A percentile compares a stretch with the other conserved stretches of the same genome.
Evolutionary conservation across 1,140 invertebrate species (phyloP).

Genomic region (Calliphora vicina): DNA sequence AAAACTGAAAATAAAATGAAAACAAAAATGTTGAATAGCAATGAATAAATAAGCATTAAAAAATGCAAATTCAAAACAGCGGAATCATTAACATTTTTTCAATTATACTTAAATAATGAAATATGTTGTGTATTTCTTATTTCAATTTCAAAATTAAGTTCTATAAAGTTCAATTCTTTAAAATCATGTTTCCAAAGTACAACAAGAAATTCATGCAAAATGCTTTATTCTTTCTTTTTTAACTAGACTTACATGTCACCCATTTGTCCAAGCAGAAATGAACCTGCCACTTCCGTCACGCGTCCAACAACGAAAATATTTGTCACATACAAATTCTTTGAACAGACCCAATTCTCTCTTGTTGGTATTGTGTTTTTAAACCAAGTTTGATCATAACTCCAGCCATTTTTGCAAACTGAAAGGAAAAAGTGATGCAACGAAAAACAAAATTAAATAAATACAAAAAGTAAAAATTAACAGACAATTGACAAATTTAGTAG

Average conservation of each 20-base stretch:
- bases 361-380: slow-evolving; percentile 64
- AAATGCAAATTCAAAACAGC: background rate
- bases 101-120: no score
- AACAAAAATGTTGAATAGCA: slow-evolving; percentile 22
- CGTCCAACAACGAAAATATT: slow-evolving; percentile 65
- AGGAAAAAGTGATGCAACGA: background rate
- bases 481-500: no score
- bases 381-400: slow-evolving; percentile 67
- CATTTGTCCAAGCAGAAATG: slow-evolving; percentile 66
- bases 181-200: no score
- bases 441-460: no score
- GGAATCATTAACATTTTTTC: no score
- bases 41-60: background rate
- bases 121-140: no score
- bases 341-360: slow-evolving; percentile 67
- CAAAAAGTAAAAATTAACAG: no score
- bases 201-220: no score
- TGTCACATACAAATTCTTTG: slow-evolving; percentile 64
- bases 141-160: no score
- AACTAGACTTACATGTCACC: slow-evolving; percentile 67
- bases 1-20: slow-evolving; percentile 56
- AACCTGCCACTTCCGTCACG: slow-evolving; percentile 66
- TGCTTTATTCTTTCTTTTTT: no score
- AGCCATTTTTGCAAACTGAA: slow-evolving; percentile 64
- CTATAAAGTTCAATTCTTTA: no score